Conservation (phyloP, 1,140 invertebrate genomes). For the Musca domestica region DNA sequence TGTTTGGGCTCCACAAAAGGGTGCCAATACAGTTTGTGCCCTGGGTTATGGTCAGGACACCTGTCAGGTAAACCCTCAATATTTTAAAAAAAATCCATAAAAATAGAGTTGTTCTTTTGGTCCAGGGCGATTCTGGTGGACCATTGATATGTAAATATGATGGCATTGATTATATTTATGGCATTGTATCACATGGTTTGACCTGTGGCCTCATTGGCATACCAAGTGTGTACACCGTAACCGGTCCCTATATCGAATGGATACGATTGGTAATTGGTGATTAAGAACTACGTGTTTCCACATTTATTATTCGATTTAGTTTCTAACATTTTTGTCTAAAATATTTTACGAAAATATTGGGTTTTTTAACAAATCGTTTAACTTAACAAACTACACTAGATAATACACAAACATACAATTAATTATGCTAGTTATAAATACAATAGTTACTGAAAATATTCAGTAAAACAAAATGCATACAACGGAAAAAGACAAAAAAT, state of each 20-base stretch:
- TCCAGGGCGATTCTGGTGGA: slow-evolving; percentile 48
- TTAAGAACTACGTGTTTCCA: background rate
- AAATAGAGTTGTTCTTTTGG: background rate
- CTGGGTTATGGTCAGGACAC: slow-evolving; percentile 45
- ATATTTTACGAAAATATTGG: background rate
- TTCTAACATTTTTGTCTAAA: background rate
- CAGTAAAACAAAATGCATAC: background rate
- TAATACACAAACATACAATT: background rate
- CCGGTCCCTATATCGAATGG: slow-evolving; percentile 44
- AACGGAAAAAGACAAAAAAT: background rate
- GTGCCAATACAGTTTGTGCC: slow-evolving; percentile 45
- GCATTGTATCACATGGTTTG: slow-evolving; percentile 47
- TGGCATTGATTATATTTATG: slow-evolving; percentile 39
- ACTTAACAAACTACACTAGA: no score
- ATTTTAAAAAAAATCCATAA: slow-evolving; percentile 2
- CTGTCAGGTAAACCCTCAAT: slow-evolving; percentile 32
- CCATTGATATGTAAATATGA: slow-evolving; percentile 44
- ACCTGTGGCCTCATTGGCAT: slow-evolving; percentile 45
- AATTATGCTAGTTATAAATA: background rate
- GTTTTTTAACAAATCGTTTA: no score
- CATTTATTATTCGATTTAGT: background rate
- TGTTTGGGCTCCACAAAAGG: slow-evolving; percentile 46
- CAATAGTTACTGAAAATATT: background rate
- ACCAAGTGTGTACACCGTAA: slow-evolving; percentile 50
- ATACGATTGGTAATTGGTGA: slow-evolving; percentile 30